Evolutionary conservation across 2,888 invertebrate genomes (phyloP), one percentile per base, ranked within the genome.

Genomic region (Hypomecis atomaria): DNA sequence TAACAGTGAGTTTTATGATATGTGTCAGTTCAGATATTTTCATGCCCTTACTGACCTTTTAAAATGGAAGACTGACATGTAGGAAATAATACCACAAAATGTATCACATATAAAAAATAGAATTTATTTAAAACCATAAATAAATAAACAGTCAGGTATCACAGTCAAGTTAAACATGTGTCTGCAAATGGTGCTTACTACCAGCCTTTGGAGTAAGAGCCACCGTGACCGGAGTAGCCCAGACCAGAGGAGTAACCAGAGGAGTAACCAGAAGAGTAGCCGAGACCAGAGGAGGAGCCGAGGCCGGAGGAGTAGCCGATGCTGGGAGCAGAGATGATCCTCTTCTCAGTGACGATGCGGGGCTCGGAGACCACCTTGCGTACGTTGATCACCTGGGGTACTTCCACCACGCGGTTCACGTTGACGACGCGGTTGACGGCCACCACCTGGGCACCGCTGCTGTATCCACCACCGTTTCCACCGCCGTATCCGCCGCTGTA

Each of bases 341-440:
- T 72, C 62, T 66, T 75, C 59, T 72, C 69, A 6, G 76, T 70
- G 64, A 76, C 49, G 43, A 76, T 61, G 62, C 72, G 71, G 23
- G 76, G 76, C 55, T 72, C 75, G 45, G 76, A 66, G 64, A 76
- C 70, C 63, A 73, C 47, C 71, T 72, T 76, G 58, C 72, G 73
- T 62, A 75, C 73, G 55, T 61, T 67, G 6, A 74, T 67, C 64
- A 74, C 71, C 67, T 72, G 72, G 37, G 73, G 73, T 37, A 72
- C 71, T 13, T 70, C 64, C 47, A 74, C 71, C 52, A 71, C 72
- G 61, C 65, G 69, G 59, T 71, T 72, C 47, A 74, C 71, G 61
- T 71, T 67, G 33, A 74, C 67, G 45, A 74, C 49, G 55, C 67
- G 67, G 66, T 70, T 72, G 57, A 67, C 69, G 43, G 72, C 66